Percentiles rank a stretch among this genome's conserved stretches.
phyloP scores from a whole-genome alignment of 2,113 vertebrate species.

The chimpanzee (Pan troglodytes) region NHGRI_mPanTro3-v2.1_pri NC_072408.2:72206501-72207000 shows the following conservation, averaged over 20 bases:
- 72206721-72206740: neutral
- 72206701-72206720: neutral
- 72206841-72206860: neutral
- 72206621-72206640: no score
- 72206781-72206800: neutral
- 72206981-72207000: neutral
- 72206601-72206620: no score
- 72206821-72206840: neutral
- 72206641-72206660: no score
- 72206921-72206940: neutral
- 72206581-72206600: no score
- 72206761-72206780: neutral
- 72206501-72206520: no score
- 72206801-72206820: neutral
- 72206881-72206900: neutral
- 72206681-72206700: slow-evolving; percentile 11
- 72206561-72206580: no score
- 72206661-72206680: no score
- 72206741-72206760: neutral
- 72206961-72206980: neutral
- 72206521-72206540: no score
- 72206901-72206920: neutral
- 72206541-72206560: no score
- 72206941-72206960: neutral
- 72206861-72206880: neutral